Conservation (phyloP, 1,140 invertebrate species). For the Halesus radiatus region DNA sequence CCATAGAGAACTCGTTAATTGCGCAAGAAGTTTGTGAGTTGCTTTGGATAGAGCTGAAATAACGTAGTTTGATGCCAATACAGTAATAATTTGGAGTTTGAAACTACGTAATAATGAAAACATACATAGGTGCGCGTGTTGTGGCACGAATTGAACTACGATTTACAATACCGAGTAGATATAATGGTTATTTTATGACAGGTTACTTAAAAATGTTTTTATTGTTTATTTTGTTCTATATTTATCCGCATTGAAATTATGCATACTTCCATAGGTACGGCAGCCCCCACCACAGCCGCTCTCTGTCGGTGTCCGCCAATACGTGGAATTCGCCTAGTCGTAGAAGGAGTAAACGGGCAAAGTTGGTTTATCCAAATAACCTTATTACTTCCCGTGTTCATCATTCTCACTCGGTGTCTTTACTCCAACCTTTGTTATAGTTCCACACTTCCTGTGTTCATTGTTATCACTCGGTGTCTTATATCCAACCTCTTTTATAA, state of each 20-base stretch:
- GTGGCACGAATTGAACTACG: too few species aligned
- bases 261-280: conserved; percentile 75
- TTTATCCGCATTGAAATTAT: background rate
- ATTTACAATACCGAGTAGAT: too few species aligned
- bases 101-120: too few species aligned
- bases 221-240: background rate
- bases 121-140: too few species aligned
- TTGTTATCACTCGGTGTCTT: background rate
- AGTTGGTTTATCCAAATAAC: conserved; percentile 21
- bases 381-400: background rate
- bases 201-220: too few species aligned
- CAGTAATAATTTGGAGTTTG: too few species aligned
- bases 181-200: too few species aligned
- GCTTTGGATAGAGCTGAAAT: too few species aligned
- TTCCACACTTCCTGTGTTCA: background rate
- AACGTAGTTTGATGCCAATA: too few species aligned
- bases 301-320: conserved; percentile 86
- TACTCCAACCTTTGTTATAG: background rate
- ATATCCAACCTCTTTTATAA: background rate
- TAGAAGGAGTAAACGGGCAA: conserved; percentile 27
- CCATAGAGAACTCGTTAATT: too few species aligned
- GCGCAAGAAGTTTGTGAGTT: too few species aligned
- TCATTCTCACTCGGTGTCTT: background rate
- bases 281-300: conserved; percentile 88
- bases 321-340: conserved; percentile 72